Percentiles rank a stretch among this genome's conserved stretches.
Evolutionary conservation across 1,140 invertebrate species (phyloP).

Genomic region (Venustaconcha ellipsiformis): DNA sequence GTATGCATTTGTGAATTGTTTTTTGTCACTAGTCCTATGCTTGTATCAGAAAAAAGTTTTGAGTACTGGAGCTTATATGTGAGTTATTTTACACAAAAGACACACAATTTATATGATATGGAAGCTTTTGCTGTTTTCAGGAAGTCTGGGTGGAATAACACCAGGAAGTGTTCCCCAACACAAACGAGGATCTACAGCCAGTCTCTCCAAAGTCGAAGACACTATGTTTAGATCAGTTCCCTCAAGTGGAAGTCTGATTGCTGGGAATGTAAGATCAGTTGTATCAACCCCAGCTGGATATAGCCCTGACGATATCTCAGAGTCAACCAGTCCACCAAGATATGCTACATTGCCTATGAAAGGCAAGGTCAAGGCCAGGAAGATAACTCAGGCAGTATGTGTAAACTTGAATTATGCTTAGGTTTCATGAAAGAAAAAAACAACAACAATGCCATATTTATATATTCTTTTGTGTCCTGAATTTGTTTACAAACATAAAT

Average conservation of each 20-base stretch:
- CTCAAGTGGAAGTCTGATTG: slow-evolving; percentile 35
- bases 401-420: no score
- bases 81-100: no score
- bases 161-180: slow-evolving; percentile 34
- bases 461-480: no score
- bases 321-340: slow-evolving; percentile 32
- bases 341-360: slow-evolving; percentile 35
- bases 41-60: no score
- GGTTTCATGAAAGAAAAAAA: no score
- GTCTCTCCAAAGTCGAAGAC: slow-evolving; percentile 62
- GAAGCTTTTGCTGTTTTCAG: no score
- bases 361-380: slow-evolving; percentile 13
- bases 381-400: background rate
- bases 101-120: no score
- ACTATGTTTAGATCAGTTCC: slow-evolving; percentile 45
- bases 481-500: no score
- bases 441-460: no score
- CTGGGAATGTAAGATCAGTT: slow-evolving; percentile 36
- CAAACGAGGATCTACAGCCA: slow-evolving; percentile 62
- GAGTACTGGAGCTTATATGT: no score
- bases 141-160: slow-evolving; percentile 5
- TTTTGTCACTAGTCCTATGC: no score
- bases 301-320: slow-evolving; percentile 26
- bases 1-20: no score
- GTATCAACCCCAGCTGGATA: slow-evolving; percentile 37